Evolutionary conservation across 2,888 invertebrate genomes (phyloP).

Genomic region (Drosophila parthenogenetica): DNA sequence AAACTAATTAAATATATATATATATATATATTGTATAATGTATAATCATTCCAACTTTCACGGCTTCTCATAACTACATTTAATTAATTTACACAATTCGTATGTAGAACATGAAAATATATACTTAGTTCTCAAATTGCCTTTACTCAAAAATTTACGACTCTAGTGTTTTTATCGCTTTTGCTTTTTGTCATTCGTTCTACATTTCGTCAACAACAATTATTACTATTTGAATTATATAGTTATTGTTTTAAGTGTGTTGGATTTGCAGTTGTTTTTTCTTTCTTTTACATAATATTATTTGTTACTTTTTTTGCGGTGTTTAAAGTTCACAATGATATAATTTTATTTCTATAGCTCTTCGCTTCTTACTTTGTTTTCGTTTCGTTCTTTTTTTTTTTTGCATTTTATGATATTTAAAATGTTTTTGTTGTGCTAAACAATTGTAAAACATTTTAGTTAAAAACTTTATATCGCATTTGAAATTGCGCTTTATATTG

Average conservation of each 20-base stretch:
- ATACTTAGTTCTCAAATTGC: constrained; percentile 27
- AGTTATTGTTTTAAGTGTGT: constrained; percentile 65
- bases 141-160: constrained; percentile 36
- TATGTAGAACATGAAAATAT: constrained; percentile 31
- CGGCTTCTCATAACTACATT: constrained; percentile 45
- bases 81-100: constrained; percentile 20
- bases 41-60: constrained; percentile 61
- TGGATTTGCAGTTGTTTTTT: not conserved
- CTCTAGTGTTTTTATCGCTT: constrained; percentile 13
- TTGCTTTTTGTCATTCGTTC: constrained; percentile 23
- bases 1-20: constrained; percentile 75
- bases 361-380: not conserved
- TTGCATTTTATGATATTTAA: constrained; percentile 45
- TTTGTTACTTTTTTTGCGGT: constrained; percentile 59
- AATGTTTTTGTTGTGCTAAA: constrained; percentile 58
- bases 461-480: constrained; percentile 49
- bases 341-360: constrained; percentile 12
- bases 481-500: constrained; percentile 46
- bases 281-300: constrained; percentile 37
- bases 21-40: constrained; percentile 57
- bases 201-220: constrained; percentile 72
- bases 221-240: constrained; percentile 71
- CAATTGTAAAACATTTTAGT: constrained; percentile 51
- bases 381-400: not conserved
- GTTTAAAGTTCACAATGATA: constrained; percentile 61